Conservation (phyloP, 2,888 invertebrate genomes). For the Calliscelio sp. region DNA sequence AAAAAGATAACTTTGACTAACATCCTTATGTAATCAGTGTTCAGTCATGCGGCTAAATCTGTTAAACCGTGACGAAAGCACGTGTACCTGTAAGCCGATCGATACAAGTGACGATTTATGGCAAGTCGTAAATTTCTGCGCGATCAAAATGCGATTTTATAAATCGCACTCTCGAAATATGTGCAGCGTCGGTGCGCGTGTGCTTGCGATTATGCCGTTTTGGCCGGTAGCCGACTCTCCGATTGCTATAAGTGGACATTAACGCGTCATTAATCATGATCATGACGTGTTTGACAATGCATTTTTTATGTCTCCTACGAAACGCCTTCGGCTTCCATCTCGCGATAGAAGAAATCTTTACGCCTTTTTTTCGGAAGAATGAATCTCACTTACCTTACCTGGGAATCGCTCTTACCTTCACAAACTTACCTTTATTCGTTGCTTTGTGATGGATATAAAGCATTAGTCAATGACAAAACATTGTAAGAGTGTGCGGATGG, state of each 20-base stretch:
- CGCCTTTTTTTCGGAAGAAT: slow-evolving; percentile 38
- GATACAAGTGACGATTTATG: slow-evolving; percentile 77
- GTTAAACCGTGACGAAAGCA: slow-evolving; percentile 73
- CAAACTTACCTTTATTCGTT: slow-evolving; percentile 66
- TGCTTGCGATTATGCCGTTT: slow-evolving; percentile 79
- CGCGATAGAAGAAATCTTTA: slow-evolving; percentile 28
- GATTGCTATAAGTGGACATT: slow-evolving; percentile 81
- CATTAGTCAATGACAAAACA: slow-evolving; percentile 70
- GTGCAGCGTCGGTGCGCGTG: slow-evolving; percentile 64
- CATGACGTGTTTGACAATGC: slow-evolving; percentile 69
- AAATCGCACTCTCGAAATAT: slow-evolving; percentile 74
- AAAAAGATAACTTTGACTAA: slow-evolving; percentile 57
- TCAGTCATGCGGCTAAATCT: slow-evolving; percentile 70
- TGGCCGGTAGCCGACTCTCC: slow-evolving; percentile 77
- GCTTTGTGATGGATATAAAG: slow-evolving; percentile 66
- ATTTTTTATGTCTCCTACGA: slow-evolving; percentile 63
- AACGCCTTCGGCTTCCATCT: slow-evolving; percentile 50
- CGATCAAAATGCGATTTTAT: slow-evolving; percentile 78
- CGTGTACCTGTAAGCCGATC: slow-evolving; percentile 74
- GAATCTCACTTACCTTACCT: slow-evolving; percentile 66
- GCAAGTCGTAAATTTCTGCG: slow-evolving; percentile 76
- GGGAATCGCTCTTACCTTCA: slow-evolving; percentile 53
- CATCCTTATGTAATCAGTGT: slow-evolving; percentile 65
- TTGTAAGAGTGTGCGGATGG: slow-evolving; percentile 32
- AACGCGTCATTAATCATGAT: slow-evolving; percentile 83